Percentiles rank a stretch among this genome's conserved stretches.
These are phyloP conservation scores for Echiichthys vipera DNA, from an alignment of 2,797 vertebrate genomes.

Conservation along the genomic window DNA sequence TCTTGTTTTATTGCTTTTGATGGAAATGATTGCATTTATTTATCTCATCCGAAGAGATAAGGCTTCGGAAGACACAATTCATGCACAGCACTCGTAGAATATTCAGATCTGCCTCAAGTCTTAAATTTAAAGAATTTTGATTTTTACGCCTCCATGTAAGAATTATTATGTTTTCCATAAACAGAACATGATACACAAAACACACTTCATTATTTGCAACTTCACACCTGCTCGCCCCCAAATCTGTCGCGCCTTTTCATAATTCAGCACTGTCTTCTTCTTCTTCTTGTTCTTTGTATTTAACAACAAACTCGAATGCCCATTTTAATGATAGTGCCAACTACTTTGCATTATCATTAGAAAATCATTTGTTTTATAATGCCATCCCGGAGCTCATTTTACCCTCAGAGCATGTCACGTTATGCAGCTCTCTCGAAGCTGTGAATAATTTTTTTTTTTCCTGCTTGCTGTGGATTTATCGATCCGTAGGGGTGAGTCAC, in stretches of 20 bases:
- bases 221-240: constrained; percentile 57
- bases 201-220: constrained; percentile 54
- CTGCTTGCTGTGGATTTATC: constrained; percentile 84
- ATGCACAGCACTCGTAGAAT: constrained; percentile 33
- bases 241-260: constrained; percentile 40
- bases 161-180: constrained; percentile 60
- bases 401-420: constrained; percentile 78
- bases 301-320: constrained; percentile 37
- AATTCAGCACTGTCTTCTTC: constrained; percentile 30
- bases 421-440: constrained; percentile 77
- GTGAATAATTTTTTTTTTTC: constrained; percentile 56
- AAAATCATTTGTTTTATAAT: constrained; percentile 74
- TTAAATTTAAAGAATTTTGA: constrained; percentile 55
- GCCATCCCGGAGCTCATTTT: constrained; percentile 68
- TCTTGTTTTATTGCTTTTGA: constrained; percentile 86
- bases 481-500: constrained; percentile 84
- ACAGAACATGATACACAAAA: constrained; percentile 48
- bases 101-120: constrained; percentile 58
- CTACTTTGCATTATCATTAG: constrained; percentile 76
- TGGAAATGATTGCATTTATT: constrained; percentile 88
- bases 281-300: constrained; percentile 19
- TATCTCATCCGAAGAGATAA: constrained; percentile 80
- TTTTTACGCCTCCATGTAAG: constrained; percentile 34
- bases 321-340: constrained; percentile 56
- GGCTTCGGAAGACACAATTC: constrained; percentile 72